Base-by-base conservation (phyloP, 2,888 invertebrate genomes). In the Caenorhabditis plicata region DNA sequence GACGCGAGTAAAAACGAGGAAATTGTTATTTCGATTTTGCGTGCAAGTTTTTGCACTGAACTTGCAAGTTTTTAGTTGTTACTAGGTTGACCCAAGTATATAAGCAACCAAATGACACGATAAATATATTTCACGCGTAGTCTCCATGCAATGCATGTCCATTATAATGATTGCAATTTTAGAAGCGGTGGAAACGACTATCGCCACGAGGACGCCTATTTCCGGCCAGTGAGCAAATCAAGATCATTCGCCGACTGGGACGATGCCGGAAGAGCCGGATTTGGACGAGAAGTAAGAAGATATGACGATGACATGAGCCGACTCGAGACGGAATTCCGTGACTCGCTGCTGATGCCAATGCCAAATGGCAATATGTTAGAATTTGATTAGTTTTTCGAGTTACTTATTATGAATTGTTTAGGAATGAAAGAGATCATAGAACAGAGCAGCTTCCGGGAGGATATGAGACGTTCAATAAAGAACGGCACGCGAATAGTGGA, bases 181-280 rank as follows among this genome's bases (percentile, higher is more conserved):
- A n/a, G n/a, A n/a, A n/a, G n/a, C 27, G 60, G 60, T 25, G 48
- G 56, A 33, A 39, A 19, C 9, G 45, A 51, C 11, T 46, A 54
- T 15, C 52, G 55, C 19, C n/a, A n/a, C n/a, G 60, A 49, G 8
- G 62, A 64, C 4, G 15, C 55, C 5, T 46, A 66, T 47, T 58
- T 58, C 61, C 67, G 74, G 8, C 68, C 74, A 29, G 66, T 78
- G 39, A 51, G 52, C 57, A 80, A 80, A 61, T 68, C 77, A 23
- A 71, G 79, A 44, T 74, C 74, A 49, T 80, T 70, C 43, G 77
- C 78, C 19, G 80, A 80, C 50, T 80, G 80, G 80, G 78, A 76
- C 41, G 75, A 77, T 38, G 64, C 64, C 2, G 67, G 71, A 15
- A 55, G 69, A 11, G 68, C 65, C 9, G 65, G 68, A 0, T 46